Percentiles rank a stretch among this genome's conserved stretches.
These are phyloP conservation scores for Spodoptera littoralis DNA, from an alignment of 2,888 invertebrate species.

Conservation along the genomic window DNA sequence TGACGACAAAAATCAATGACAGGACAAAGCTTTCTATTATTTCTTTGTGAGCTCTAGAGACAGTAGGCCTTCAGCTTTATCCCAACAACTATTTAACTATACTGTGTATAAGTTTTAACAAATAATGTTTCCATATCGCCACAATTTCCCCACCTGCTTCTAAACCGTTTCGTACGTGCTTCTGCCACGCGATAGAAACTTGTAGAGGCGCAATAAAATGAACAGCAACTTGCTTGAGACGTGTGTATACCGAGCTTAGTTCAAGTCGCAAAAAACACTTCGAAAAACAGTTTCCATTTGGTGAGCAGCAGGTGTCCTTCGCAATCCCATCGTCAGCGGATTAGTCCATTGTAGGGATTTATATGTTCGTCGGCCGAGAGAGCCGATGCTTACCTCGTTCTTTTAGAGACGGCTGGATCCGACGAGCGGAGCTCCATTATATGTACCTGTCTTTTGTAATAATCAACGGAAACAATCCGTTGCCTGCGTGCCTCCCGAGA, in stretches of 20 bases:
- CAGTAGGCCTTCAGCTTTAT: conserved; percentile 9
- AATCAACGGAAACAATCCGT: conserved; percentile 62
- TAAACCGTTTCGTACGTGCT: conserved; percentile 45
- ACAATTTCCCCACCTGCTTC: conserved; percentile 44
- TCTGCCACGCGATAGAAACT: conserved; percentile 36
- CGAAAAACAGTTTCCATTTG: conserved; percentile 76
- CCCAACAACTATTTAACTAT: background rate
- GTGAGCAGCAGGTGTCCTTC: conserved; percentile 82
- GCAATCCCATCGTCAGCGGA: conserved; percentile 83
- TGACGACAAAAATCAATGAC: background rate
- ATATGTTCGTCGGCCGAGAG: conserved; percentile 73
- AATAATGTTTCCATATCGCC: conserved; percentile 37
- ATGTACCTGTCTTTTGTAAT: conserved; percentile 60
- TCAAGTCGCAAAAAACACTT: conserved; percentile 59
- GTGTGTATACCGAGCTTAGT: conserved; percentile 49
- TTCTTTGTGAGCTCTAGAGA: background rate
- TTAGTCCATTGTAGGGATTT: conserved; percentile 80
- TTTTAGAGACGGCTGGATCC: conserved; percentile 62
- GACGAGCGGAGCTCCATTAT: conserved; percentile 38
- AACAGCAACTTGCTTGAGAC: conserved; percentile 40
- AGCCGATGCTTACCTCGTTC: conserved; percentile 72
- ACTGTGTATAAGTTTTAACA: conserved; percentile 11
- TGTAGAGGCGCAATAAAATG: conserved; percentile 45
- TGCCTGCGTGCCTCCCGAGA: conserved; percentile 50
- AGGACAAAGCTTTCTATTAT: background rate